Base-by-base conservation (phyloP, 2,888 invertebrate genomes). In the Nomada hirtipes region DNA sequence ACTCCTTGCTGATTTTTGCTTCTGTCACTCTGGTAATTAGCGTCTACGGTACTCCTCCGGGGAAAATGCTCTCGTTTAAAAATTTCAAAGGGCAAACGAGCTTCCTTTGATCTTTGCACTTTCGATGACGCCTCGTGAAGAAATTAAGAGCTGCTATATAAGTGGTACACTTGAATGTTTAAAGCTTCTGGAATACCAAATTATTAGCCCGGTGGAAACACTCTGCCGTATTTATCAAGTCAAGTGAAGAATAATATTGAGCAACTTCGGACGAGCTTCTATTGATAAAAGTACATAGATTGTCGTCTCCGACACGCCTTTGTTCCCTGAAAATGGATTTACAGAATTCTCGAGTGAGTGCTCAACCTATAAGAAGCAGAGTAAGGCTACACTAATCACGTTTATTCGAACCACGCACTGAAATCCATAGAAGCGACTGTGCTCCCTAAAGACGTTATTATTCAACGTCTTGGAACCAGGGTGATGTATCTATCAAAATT, bases 61-160 rank as follows among this genome's bases (percentile, higher is more conserved):
- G 26, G 55, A 26, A 50, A 64, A 63, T 47, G 36, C 61, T 4
- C 18, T 23, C 61, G 77, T 11, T 76, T 63, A 76, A 78, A 68
- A 78, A 76, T 76, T 76, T 61, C 61, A 76, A 59, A 61, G 52
- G 55, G 76, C 55, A 76, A 76, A 76, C 53, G 61, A 76, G 76
- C 77, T 67, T 47, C 29, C 47, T 47, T 23, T n/a, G 26, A 47
- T 59, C 76, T 67, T 2, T 20, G 42, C 65, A 36, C 36, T 61
- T 47, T 50, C 59, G 36, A 4, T 53, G 67, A 47, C 76, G 61
- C 44, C 55, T 53, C 20, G 7, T 11, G 23, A 36, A 68, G 61
- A 68, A 63, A 60, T 15, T 29, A 44, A 15, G 4, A 42, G 23
- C 11, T 18, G n/a, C 59, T 23, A 20, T 26, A n/a, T 60, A 60